These are phyloP conservation scores for Herminia tarsipennalis DNA, from an alignment of 2,888 invertebrate species.

Conservation along the genomic window DNA sequence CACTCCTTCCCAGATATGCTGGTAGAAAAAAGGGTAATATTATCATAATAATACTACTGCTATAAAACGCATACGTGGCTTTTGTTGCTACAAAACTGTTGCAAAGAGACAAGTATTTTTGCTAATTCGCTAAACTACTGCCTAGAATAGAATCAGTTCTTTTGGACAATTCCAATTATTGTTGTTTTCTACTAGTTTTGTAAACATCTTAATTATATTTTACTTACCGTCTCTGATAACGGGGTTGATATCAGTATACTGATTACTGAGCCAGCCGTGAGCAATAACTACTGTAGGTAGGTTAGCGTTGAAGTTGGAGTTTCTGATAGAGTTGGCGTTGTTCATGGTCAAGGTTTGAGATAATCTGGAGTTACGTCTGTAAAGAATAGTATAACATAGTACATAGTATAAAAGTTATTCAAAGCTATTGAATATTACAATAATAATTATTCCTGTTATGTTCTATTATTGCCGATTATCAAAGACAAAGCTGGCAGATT, in stretches of 20 bases:
- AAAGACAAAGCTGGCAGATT: no score
- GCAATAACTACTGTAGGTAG: conserved; percentile 54
- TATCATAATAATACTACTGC: no score
- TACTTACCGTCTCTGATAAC: conserved; percentile 52
- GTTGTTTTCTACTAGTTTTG: no score
- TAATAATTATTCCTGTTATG: no score
- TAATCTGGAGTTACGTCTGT: conserved; percentile 48
- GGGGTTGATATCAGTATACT: conserved; percentile 52
- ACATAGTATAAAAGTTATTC: no score
- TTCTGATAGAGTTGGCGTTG: conserved; percentile 49
- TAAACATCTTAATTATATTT: no score
- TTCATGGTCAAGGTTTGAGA: conserved; percentile 51
- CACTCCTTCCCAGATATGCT: conserved; percentile 53
- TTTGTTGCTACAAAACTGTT: background rate
- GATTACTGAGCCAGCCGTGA: conserved; percentile 66
- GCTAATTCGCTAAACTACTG: background rate
- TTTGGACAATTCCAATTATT: no score
- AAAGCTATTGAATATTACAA: no score
- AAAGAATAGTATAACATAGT: no score
- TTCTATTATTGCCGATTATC: no score
- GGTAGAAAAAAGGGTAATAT: conserved; percentile 11
- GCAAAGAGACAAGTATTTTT: background rate
- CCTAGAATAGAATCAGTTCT: no score
- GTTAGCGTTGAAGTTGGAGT: conserved; percentile 58
- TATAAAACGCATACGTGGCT: background rate